Base-by-base conservation (phyloP, 2,888 invertebrate genomes). In the Sphaerophoria taeniata region DNA sequence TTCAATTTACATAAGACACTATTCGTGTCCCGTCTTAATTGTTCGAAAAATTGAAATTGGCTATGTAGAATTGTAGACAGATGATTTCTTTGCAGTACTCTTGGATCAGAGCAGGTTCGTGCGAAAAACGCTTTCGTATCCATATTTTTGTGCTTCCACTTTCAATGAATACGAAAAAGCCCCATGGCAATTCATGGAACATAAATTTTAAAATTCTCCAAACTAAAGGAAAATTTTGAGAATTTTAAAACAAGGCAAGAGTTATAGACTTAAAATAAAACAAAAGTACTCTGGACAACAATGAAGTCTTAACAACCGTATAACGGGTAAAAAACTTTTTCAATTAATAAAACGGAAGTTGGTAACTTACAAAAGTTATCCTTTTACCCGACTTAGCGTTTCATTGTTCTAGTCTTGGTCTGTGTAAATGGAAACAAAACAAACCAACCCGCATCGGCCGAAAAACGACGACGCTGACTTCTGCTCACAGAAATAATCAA, bases 281-380 rank as follows among this genome's bases (percentile, higher is more conserved):
- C 6, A 56, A 51, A 51, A 31, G 69, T 61, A 82, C 72, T 82
- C 77, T 73, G 55, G 49, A 39, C 61, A 16, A 77, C 72, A 76
- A 73, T 74, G 47, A 73, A 69, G 6, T 39, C 43, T 43, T 67
- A 67, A 58, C 71, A 81, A 71, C 36, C 34, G 58, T 24, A 45
- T 14, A 36, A 14, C 3, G 43, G 39, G 49, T 9, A 6, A 16
- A 31, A 77, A 82, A 76, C 49, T 82, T 82, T 82, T 82, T 82
- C 77, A 82, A 82, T 77, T 82, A 82, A 82, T 73, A 73, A 70
- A 70, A 73, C 16, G 14, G 14, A 61, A 77, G 61, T 73, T 77
- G 9, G 51, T 7, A 76, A 76, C 53, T 77, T 61, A n/a, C 47
- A 45, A 73, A 82, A 77, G 69, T 77, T 24, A 56, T 77, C 49